A percentile compares a stretch with the other conserved stretches of the same genome.
phyloP scores from a whole-genome alignment of 2,888 invertebrate species.

The Acanthosoma haemorrhoidale region DNA sequence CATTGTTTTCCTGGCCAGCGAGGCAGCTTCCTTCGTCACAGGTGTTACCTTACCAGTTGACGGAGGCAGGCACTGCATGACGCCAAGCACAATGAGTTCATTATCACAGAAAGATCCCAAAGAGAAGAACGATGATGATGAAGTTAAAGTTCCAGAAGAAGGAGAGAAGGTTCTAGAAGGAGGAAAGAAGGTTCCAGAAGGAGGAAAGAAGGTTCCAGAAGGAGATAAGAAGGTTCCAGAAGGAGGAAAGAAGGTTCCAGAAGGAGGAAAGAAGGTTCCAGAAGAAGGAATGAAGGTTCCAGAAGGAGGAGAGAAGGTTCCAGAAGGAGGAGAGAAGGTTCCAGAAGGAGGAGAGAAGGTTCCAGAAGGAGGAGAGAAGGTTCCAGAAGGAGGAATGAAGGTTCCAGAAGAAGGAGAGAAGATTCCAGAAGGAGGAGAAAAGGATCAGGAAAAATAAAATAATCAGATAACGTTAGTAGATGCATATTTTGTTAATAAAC shows the following conservation, averaged over 20 bases:
- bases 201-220: background rate
- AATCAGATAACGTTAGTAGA: too few relatives aligned
- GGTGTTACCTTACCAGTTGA: conserved; percentile 86
- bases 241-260: background rate
- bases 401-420: too few relatives aligned
- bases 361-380: too few relatives aligned
- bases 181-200: background rate
- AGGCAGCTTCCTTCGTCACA: conserved; percentile 82
- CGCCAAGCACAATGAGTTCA: conserved; percentile 53
- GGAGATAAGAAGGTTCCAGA: too few relatives aligned
- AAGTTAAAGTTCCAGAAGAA: background rate
- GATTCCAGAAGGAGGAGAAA: too few relatives aligned
- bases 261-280: background rate
- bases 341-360: background rate
- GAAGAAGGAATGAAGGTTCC: background rate
- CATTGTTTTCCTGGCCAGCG: conserved; percentile 87
- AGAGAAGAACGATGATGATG: background rate
- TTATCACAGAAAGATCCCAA: too few relatives aligned
- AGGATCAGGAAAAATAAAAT: too few relatives aligned
- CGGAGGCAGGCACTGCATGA: conserved; percentile 91
- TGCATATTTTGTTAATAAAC: too few relatives aligned
- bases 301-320: background rate
- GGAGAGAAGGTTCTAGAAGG: background rate
- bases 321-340: too few relatives aligned
- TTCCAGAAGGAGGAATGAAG: too few relatives aligned